Evolutionary conservation across 2,888 invertebrate genomes (phyloP), one percentile per base, ranked within the genome.

Genomic region (Hypomecis atomaria): DNA sequence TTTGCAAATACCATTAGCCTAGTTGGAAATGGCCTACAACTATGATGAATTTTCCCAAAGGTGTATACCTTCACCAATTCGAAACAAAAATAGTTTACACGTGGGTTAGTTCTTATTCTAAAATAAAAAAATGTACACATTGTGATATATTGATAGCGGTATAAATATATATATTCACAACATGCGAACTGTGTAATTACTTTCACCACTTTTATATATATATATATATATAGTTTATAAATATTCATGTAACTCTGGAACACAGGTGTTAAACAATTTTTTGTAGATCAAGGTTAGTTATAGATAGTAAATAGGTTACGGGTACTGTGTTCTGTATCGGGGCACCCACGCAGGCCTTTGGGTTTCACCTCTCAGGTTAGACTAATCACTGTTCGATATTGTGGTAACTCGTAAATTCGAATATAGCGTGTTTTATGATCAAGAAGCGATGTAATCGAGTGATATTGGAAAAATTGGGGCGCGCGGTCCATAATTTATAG

Each of bases 281-380:
- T 71, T 72, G 58, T 77, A 63, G 72, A 73, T 74, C 74, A 77
- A 75, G 78, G 78, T 69, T 68, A 62, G 50, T 69, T 66, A 62
- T 59, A 62, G 71, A 73, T 60, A 60, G 57, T 66, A 77, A 72
- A 72, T 77, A 62, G 71, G 71, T 76, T 72, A 71, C 67, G 62
- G 60, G 65, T 60, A 71, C 71, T 66, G 61, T 69, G 66, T 70
- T 74, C 55, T 65, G 65, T 56, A 58, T 53, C 40, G 38, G 53
- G 57, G 64, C 59, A 62, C 73, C 72, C 69, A 72, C 77, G 48
- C 64, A 63, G 43, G 5, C 50, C 7, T 48, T 33, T 43, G 48
- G 42, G 42, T 23, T 56, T 65, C 56, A 56, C 49, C 64, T 65
- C 36, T 56, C 48, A 43, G 50, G 52, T 48, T 61, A 47, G 44